These are phyloP conservation scores for Riparia riparia DNA, from an alignment of 2,113 vertebrate genomes.

Conservation along the genomic window DNA sequence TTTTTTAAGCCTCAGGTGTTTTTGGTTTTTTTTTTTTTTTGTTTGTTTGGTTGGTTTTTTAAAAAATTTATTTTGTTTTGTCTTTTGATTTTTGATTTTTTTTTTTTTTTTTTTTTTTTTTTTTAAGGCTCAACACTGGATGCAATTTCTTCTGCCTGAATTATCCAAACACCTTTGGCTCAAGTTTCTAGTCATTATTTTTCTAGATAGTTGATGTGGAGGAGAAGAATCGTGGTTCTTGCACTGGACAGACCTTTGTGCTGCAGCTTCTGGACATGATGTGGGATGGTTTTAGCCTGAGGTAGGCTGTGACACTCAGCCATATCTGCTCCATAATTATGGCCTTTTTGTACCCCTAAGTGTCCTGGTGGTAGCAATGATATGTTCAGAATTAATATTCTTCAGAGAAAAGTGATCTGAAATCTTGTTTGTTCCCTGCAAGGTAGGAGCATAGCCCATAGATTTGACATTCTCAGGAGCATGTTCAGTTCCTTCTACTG, in stretches of 20 bases:
- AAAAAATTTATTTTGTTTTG: too few relatives aligned
- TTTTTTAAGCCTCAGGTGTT: too few relatives aligned
- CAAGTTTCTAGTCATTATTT: background rate
- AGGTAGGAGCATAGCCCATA: background rate
- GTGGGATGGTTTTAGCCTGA: background rate
- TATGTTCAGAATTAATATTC: background rate
- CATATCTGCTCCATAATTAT: accelerated
- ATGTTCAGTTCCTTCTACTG: background rate
- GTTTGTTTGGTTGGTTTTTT: too few relatives aligned
- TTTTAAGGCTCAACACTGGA: background rate
- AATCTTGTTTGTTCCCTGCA: background rate
- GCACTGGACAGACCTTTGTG: background rate
- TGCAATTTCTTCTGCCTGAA: background rate
- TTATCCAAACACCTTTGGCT: background rate
- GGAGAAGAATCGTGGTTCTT: background rate
- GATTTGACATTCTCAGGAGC: background rate
- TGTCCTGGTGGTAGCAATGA: background rate
- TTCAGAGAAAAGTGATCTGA: background rate
- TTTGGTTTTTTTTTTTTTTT: too few relatives aligned
- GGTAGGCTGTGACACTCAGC: background rate
- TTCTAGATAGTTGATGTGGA: background rate
- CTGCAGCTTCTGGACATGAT: background rate
- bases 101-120: too few relatives aligned
- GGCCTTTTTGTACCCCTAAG: background rate
- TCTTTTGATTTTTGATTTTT: too few relatives aligned